Evolutionary conservation across 2,888 invertebrate species (phyloP).

Genomic region (Ephialtes manifestator): DNA sequence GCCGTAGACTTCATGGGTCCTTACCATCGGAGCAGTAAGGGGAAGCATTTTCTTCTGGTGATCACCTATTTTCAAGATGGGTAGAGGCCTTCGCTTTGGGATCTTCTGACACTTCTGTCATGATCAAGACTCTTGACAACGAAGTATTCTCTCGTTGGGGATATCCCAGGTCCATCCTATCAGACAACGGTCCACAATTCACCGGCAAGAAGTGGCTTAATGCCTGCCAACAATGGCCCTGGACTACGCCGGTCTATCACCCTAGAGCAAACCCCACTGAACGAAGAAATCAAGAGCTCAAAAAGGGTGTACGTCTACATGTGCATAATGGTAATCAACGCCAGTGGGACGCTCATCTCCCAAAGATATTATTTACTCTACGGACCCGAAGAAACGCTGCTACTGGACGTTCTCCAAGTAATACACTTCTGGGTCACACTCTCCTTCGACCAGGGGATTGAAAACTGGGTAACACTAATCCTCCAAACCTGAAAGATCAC

Average conservation of each 20-base stretch:
- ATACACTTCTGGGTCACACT: not conserved
- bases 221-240: conserved; percentile 62
- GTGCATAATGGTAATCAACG: not conserved
- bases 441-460: conserved; percentile 21
- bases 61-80: conserved; percentile 24
- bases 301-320: conserved; percentile 7
- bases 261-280: conserved; percentile 13
- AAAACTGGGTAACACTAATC: not conserved
- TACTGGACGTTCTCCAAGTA: conserved; percentile 2
- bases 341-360: conserved; percentile 33
- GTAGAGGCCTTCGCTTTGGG: conserved; percentile 9
- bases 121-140: not conserved
- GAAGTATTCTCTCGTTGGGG: not conserved
- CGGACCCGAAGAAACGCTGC: conserved; percentile 22
- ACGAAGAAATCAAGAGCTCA: conserved; percentile 10
- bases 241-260: conserved; percentile 56
- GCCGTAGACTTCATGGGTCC: conserved; percentile 18
- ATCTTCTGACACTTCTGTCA: not conserved
- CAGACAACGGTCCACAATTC: conserved; percentile 1
- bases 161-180: not conserved
- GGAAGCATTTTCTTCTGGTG: conserved; percentile 5
- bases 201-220: not conserved
- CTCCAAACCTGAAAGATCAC: not conserved
- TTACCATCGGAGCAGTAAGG: not conserved
- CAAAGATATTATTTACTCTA: not conserved